phyloP scores from a whole-genome alignment of 1,140 invertebrate genomes.

The Limonius californicus region DNA sequence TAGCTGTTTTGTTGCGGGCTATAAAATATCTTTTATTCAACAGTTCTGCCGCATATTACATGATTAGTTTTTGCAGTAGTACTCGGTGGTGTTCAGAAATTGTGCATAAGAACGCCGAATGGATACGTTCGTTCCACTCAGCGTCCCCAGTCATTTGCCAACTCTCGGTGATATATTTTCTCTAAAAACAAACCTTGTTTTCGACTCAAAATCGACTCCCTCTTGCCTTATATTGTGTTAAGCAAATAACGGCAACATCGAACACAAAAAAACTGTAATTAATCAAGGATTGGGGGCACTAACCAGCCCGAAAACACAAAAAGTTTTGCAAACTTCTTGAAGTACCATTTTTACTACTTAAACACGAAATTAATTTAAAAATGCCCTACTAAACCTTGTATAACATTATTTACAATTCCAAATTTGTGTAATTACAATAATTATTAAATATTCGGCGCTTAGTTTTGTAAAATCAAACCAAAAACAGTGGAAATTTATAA shows the following conservation, averaged over 20 bases:
- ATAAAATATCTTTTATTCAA: conserved; percentile 41
- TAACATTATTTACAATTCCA: too few relatives aligned
- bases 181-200: neutral
- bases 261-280: too few relatives aligned
- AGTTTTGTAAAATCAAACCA: too few relatives aligned
- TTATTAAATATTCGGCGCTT: too few relatives aligned
- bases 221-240: neutral
- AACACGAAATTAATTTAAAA: too few relatives aligned
- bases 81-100: conserved; percentile 5
- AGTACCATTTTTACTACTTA: too few relatives aligned
- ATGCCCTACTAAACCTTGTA: too few relatives aligned
- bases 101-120: conserved; percentile 16
- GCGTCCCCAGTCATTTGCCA: neutral
- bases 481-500: too few relatives aligned
- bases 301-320: too few relatives aligned
- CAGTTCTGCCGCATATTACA: conserved; percentile 34
- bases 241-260: neutral
- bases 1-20: conserved; percentile 33
- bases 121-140: neutral
- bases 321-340: too few relatives aligned
- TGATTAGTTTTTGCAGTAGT: conserved; percentile 34
- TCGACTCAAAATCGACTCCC: neutral
- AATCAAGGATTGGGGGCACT: too few relatives aligned
- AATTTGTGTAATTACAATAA: too few relatives aligned
- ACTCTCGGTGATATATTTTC: neutral